Evolutionary conservation across 2,888 invertebrate genomes (phyloP), one percentile per base, ranked within the genome.

Genomic region (Ischnura elegans): DNA sequence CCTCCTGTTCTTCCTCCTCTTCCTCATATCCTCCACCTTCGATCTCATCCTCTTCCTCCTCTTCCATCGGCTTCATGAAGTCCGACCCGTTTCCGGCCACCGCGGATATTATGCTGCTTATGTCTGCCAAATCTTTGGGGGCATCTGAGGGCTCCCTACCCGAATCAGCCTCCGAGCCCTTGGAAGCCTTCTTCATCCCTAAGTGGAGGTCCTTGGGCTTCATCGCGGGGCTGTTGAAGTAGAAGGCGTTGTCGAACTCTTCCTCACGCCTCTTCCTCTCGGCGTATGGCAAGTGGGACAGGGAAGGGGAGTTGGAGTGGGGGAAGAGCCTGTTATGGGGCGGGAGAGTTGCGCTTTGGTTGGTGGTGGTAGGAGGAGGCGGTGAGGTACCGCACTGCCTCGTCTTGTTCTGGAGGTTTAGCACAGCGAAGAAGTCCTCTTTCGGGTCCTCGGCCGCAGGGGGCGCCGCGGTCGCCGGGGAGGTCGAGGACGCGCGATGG

Each of bases 71-170:
- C 87, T 93, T 93, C 87, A 93, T 93, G 45, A 93, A 61, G 29
- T 85, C 47, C 51, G 0, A 95, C 93, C 95, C 95, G 93, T 94
- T 95, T 85, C 95, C 95, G 47, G 95, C 94, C 51, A 98, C 98
- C 94, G 98, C 97, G 43, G 97, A 97, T 93, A 98, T 96, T 94
- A 98, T 98, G 47, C 98, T 98, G 95, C 98, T 98, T 94, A 98
- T 98, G 95, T 98, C 98, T 87, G 98, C 98, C 94, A 98, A 96
- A 95, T 98, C 98, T 95, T 97, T 97, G 47, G 97, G 97, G 93
- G 95, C 95, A 46, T 95, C 95, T 0, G 95, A 95, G 55, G 95
- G 96, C 5, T 94, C 95, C 47, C 43, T 29, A 6, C 42, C 66
- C n/a, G 76, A 76, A 76, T 76, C 76, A 1, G 36, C n/a, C 13